Conservation (phyloP, 2,113 vertebrate genomes). For the Aegotheles bennettii region DNA sequence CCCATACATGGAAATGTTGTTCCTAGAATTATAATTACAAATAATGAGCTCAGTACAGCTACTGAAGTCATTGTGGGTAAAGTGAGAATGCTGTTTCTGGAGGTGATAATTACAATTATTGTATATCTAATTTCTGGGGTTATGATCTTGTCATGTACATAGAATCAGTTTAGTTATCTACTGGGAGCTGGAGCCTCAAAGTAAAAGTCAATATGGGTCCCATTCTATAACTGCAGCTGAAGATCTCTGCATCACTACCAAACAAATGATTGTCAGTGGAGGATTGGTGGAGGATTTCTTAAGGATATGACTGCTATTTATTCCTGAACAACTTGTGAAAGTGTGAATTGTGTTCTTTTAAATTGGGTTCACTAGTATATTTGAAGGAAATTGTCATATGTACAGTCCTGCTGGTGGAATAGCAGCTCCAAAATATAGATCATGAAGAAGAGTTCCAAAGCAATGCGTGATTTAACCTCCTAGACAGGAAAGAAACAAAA, state of each 20-base stretch:
- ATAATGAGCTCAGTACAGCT: neutral
- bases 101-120: neutral
- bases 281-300: neutral
- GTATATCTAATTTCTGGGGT: neutral
- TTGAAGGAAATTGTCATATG: neutral
- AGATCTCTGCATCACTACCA: neutral
- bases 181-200: neutral
- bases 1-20: neutral
- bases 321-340: neutral
- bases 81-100: neutral
- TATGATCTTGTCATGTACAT: neutral
- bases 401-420: neutral
- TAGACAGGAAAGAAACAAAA: neutral
- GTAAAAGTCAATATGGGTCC: neutral
- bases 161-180: neutral
- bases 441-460: neutral
- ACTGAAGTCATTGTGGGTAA: neutral
- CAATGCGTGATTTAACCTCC: neutral
- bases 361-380: neutral
- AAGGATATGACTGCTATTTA: neutral
- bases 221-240: neutral
- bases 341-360: neutral
- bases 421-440: neutral
- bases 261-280: neutral
- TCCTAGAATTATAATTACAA: neutral